Evolutionary conservation across 2,797 vertebrate genomes (phyloP), one percentile per base, ranked within the genome.

Genomic region (Oophaga sylvatica): DNA sequence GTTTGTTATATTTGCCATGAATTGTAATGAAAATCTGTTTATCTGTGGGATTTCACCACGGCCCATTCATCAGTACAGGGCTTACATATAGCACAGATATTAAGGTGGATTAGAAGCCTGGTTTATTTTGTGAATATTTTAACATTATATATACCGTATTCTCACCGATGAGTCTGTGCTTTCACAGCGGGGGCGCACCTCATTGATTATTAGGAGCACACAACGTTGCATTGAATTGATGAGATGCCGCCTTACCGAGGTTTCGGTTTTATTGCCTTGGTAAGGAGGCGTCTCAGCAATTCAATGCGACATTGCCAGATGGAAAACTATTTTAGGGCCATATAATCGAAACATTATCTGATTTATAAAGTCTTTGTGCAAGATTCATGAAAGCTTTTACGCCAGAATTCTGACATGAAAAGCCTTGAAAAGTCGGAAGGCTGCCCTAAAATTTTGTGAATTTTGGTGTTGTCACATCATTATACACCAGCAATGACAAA

Each of bases 11-110:
- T 79, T 80, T 73, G 90, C 78, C 67, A 65, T 7, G 68, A 82
- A 84, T 62, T 91, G 89, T 77, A 85, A 83, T 9, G 1, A 65
- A 48, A 2, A 0, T 0, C 81, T 89, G 82, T 87, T 90, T 90
- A 85, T 89, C 90, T 90, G 88, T 81, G 73, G 82, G 35, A 84
- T 80, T 87, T 60, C 60, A 68, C 77, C 0, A 89, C 87, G 26
- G 6, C 29, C 70, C 48, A 10, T 67, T 90, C 87, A 62, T 89
- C 88, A 88, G 85, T 81, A 90, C 82, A 86, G 60, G 26, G 53
- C 77, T 83, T 82, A 68, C 65, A 77, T 81, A 81, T 83, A 22
- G 12, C 57, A 68, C 48, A 60, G 41, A 62, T 68, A 90, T 85
- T 65, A 45, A 76, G 82, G 85, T 65, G 59, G 67, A 16, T 60